Conservation (phyloP, 1,140 invertebrate genomes). For the Palaemon carinicauda region DNA sequence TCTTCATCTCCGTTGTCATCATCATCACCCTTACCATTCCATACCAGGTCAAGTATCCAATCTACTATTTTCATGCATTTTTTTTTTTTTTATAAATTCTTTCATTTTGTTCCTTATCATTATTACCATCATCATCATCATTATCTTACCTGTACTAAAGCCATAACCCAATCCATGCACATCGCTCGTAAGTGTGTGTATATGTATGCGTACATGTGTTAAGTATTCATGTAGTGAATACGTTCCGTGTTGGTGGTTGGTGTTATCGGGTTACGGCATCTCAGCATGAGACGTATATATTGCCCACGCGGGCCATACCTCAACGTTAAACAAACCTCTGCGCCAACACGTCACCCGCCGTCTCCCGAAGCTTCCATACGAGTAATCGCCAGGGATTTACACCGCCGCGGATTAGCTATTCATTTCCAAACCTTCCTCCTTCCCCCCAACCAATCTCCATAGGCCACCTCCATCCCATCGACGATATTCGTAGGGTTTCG, state of each 20-base stretch:
- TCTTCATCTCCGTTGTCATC: too few relatives aligned
- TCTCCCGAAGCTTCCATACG: neutral
- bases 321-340: conserved; percentile 46
- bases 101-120: too few relatives aligned
- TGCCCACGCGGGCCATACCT: conserved; percentile 37
- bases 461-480: neutral
- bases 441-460: neutral
- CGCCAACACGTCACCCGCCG: conserved; percentile 36
- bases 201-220: neutral
- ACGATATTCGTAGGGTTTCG: neutral
- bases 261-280: conserved; percentile 47
- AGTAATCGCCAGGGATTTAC: neutral
- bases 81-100: too few relatives aligned
- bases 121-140: neutral
- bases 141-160: neutral
- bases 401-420: neutral
- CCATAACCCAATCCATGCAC: neutral
- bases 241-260: conserved; percentile 32
- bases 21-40: too few relatives aligned
- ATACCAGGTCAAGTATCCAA: too few relatives aligned
- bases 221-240: conserved; percentile 29
- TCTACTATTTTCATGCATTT: too few relatives aligned
- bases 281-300: conserved; percentile 46
- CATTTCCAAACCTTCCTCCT: neutral
- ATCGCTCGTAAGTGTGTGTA: neutral